Evolutionary conservation across 2,113 vertebrate species (phyloP).

Genomic region (Gopherus evgoodei): DNA sequence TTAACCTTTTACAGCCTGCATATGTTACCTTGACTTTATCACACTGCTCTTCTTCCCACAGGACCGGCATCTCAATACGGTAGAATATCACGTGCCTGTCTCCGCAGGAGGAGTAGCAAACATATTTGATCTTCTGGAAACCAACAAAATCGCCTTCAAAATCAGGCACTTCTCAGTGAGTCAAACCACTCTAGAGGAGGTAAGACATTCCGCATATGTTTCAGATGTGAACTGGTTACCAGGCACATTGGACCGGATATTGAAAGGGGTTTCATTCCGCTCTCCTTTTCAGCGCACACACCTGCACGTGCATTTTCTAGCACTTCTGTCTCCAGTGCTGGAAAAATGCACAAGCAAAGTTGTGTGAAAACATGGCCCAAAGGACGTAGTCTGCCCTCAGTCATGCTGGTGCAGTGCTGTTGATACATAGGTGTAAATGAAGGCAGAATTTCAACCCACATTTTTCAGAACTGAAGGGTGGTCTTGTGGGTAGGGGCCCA

Average conservation of each 20-base stretch:
- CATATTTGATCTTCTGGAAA: constrained; percentile 93
- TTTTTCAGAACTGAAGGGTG: background rate
- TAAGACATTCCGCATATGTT: constrained; percentile 74
- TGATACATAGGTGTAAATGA: background rate
- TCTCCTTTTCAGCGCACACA: constrained; percentile 3
- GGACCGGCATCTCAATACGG: constrained; percentile 92
- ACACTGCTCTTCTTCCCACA: constrained; percentile 57
- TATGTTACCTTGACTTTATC: background rate
- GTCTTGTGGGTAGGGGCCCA: background rate
- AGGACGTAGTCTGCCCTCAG: constrained; percentile 9
- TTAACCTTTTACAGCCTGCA: background rate
- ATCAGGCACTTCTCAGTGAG: constrained; percentile 97
- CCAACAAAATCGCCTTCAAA: constrained; percentile 87
- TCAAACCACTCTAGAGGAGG: constrained; percentile 97
- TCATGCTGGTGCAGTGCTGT: background rate
- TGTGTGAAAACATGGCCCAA: background rate
- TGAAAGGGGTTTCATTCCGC: constrained; percentile 57
- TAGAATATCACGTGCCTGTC: constrained; percentile 90
- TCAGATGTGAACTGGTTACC: background rate
- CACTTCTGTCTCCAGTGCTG: background rate
- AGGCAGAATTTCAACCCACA: background rate
- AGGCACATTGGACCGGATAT: constrained; percentile 21
- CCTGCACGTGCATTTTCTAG: constrained; percentile 28
- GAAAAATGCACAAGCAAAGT: background rate
- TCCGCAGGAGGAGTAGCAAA: constrained; percentile 93